These are phyloP conservation scores for Berghia stephanieae DNA, from an alignment of 1,140 invertebrate species.

Conservation along the genomic window DNA sequence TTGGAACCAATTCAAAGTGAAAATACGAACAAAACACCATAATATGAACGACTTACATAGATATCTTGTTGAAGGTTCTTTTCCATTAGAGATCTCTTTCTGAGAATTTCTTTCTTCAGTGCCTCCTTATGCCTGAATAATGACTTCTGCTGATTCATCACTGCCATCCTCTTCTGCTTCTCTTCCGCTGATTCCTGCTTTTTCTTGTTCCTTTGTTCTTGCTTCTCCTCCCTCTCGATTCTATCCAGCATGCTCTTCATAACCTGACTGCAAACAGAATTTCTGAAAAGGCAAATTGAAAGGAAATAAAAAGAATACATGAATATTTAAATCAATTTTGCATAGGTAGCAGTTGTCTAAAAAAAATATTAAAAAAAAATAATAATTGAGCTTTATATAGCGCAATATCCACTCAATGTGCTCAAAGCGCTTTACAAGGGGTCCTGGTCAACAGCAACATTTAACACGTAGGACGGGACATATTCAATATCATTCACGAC, in stretches of 20 bases:
- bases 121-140: constrained; percentile 88
- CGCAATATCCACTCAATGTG: no score
- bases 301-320: background rate
- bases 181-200: constrained; percentile 65
- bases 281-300: constrained; percentile 44
- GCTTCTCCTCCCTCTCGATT: constrained; percentile 65
- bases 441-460: no score
- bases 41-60: constrained; percentile 70
- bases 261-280: constrained; percentile 60
- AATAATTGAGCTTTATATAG: no score
- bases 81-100: constrained; percentile 87
- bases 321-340: background rate
- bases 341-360: background rate
- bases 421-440: no score
- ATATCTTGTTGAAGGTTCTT: constrained; percentile 91
- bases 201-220: constrained; percentile 56
- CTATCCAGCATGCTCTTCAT: constrained; percentile 66
- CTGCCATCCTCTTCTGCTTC: constrained; percentile 59
- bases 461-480: no score
- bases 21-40: no score
- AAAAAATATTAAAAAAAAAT: background rate
- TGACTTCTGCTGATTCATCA: constrained; percentile 59
- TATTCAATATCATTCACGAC: background rate
- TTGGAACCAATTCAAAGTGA: no score
- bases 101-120: constrained; percentile 92